These are phyloP conservation scores for Mythimna pallens DNA, from an alignment of 2,888 invertebrate genomes.

Conservation along the genomic window DNA sequence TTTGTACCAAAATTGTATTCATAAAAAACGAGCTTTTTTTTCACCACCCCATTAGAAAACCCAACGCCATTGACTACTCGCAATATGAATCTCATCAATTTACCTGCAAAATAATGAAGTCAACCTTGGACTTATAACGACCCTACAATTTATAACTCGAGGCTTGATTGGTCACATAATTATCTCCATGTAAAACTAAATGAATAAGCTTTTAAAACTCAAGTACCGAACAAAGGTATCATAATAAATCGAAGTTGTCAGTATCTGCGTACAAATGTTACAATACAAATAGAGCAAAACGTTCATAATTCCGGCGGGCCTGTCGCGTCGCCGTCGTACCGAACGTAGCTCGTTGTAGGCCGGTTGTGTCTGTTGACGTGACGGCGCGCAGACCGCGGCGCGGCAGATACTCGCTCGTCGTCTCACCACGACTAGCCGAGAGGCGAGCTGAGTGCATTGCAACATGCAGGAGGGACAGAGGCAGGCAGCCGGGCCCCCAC, in stretches of 20 bases:
- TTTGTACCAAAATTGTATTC: not conserved
- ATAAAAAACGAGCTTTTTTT: not conserved
- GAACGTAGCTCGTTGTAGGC: slow-evolving; percentile 50
- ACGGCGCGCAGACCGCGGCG: slow-evolving; percentile 57
- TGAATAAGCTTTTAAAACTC: slow-evolving; percentile 24
- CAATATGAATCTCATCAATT: slow-evolving; percentile 19
- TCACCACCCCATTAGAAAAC: not conserved
- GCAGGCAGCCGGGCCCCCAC: slow-evolving; percentile 85
- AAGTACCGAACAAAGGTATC: slow-evolving; percentile 36
- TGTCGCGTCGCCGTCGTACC: slow-evolving; percentile 47
- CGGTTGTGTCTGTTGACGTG: slow-evolving; percentile 70
- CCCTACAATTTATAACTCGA: slow-evolving; percentile 26
- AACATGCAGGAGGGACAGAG: slow-evolving; percentile 85
- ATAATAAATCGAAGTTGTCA: slow-evolving; percentile 38
- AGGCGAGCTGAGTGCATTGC: slow-evolving; percentile 84
- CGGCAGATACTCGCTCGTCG: slow-evolving; percentile 69
- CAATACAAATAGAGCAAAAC: slow-evolving; percentile 68
- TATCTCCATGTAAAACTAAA: slow-evolving; percentile 28
- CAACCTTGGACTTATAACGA: slow-evolving; percentile 57
- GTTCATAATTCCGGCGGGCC: slow-evolving; percentile 56
- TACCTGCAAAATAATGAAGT: slow-evolving; percentile 46
- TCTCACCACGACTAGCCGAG: slow-evolving; percentile 72
- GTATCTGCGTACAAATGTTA: slow-evolving; percentile 55
- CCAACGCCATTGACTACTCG: slow-evolving; percentile 23
- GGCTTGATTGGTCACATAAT: slow-evolving; percentile 23